Conservation (phyloP, 2,888 invertebrate species). For the Alcis repandata region DNA sequence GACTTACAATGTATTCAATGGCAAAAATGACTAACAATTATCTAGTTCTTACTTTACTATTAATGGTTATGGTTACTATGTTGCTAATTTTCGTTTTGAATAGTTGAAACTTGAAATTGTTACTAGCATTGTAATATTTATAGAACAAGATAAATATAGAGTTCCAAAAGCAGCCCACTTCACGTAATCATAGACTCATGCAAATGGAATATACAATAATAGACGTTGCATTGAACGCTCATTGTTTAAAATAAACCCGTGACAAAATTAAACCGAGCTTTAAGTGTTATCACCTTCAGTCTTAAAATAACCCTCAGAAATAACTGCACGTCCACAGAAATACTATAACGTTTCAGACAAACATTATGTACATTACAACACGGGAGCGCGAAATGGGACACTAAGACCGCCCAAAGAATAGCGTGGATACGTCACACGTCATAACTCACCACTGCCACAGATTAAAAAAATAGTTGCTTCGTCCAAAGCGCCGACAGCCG, state of each 20-base stretch:
- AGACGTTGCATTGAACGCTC: slow-evolving; percentile 72
- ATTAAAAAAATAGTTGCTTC: neutral
- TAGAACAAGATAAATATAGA: slow-evolving; percentile 19
- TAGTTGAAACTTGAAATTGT: neutral
- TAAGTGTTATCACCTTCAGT: slow-evolving; percentile 80
- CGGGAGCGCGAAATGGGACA: slow-evolving; percentile 63
- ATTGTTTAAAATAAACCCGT: slow-evolving; percentile 74
- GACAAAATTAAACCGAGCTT: slow-evolving; percentile 76
- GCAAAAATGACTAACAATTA: slow-evolving; percentile 4
- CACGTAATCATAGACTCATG: slow-evolving; percentile 31
- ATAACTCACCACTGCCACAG: slow-evolving; percentile 41
- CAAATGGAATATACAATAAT: slow-evolving; percentile 43
- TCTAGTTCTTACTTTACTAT: neutral
- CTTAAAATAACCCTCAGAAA: slow-evolving; percentile 76
- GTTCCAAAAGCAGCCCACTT: slow-evolving; percentile 26
- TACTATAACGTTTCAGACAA: slow-evolving; percentile 64
- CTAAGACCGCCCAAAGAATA: slow-evolving; percentile 50
- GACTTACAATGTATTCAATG: slow-evolving; percentile 10
- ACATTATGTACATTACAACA: slow-evolving; percentile 63
- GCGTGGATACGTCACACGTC: slow-evolving; percentile 57
- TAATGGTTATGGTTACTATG: neutral
- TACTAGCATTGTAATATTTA: slow-evolving; percentile 12
- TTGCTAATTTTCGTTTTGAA: neutral
- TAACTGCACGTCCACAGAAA: slow-evolving; percentile 76
- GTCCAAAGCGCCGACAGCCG: slow-evolving; percentile 33